Conservation (phyloP, 2,113 vertebrate species). For the Cairina moschata region DNA sequence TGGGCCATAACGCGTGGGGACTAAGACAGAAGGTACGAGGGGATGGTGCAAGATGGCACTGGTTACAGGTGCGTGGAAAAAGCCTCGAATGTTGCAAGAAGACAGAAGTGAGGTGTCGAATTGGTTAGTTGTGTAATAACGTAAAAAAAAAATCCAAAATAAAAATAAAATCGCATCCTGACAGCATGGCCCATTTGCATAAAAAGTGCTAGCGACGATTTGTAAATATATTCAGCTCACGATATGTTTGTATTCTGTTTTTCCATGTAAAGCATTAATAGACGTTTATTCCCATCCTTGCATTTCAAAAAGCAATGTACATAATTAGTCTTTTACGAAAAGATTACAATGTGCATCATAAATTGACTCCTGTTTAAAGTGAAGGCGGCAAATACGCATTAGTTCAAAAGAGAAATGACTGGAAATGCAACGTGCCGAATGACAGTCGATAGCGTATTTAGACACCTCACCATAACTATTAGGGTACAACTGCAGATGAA, state of each 20-base stretch:
- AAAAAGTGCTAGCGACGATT: conserved; percentile 33
- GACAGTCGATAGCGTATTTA: not conserved
- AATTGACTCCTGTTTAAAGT: conserved; percentile 45
- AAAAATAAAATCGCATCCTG: conserved; percentile 1
- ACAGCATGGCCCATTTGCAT: conserved; percentile 27
- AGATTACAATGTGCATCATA: conserved; percentile 22
- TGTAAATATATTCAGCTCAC: conserved; percentile 42
- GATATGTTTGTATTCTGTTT: conserved; percentile 46
- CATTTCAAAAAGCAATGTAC: conserved; percentile 55
- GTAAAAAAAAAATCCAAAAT: conserved; percentile 1
- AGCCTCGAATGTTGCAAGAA: not conserved
- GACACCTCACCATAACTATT: conserved; percentile 15
- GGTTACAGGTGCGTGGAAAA: not conserved
- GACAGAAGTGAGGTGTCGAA: not conserved
- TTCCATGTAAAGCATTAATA: conserved; percentile 37
- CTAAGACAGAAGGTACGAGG: conserved; percentile 44
- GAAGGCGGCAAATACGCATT: conserved; percentile 1
- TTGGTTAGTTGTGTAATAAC: not conserved
- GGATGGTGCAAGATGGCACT: conserved; percentile 4
- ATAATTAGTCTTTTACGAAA: conserved; percentile 58
- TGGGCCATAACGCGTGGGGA: conserved; percentile 39
- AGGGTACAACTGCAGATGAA: not conserved
- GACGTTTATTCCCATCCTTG: conserved; percentile 10
- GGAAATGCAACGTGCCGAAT: not conserved
- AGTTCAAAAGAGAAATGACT: not conserved